These are phyloP conservation scores for Eulacestoma nigropectus DNA, from an alignment of 2,113 vertebrate genomes.

Conservation along the genomic window DNA sequence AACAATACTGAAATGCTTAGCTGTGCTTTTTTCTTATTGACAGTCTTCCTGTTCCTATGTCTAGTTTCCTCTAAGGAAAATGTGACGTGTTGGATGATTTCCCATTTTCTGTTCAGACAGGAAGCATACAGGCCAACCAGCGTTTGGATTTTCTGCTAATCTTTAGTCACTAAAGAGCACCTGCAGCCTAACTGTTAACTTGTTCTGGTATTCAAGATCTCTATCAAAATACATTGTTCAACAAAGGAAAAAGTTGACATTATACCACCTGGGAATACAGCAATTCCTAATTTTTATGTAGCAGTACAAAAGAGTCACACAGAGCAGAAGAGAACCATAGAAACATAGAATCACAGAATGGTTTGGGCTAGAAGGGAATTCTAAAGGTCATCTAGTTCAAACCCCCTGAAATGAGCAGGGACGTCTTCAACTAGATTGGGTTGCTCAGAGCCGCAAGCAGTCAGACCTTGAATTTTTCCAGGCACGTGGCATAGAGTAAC, in stretches of 20 bases:
- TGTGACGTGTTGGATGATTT: conserved; percentile 68
- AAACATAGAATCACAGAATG: neutral
- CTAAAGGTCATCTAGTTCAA: neutral
- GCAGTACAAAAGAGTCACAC: neutral
- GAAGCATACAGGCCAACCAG: conserved; percentile 56
- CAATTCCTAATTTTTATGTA: neutral
- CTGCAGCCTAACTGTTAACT: conserved; percentile 42
- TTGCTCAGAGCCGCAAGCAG: neutral
- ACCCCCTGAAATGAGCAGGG: neutral
- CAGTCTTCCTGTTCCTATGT: conserved; percentile 72
- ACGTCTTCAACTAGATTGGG: neutral
- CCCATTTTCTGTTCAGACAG: conserved; percentile 71
- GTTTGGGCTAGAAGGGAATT: neutral
- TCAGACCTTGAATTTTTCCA: neutral
- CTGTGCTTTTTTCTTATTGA: conserved; percentile 57
- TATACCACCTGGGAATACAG: neutral
- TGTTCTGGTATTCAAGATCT: neutral
- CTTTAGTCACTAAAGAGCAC: conserved; percentile 53
- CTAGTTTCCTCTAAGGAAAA: conserved; percentile 76
- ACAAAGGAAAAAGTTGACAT: neutral
- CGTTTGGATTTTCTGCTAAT: conserved; percentile 45
- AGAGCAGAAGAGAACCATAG: neutral
- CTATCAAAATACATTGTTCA: conserved; percentile 48
- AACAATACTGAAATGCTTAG: conserved; percentile 55
- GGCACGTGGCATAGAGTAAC: fast-evolving